Conservation (phyloP, 2,797 vertebrate species). For the Sebastes ruberrimus region DNA sequence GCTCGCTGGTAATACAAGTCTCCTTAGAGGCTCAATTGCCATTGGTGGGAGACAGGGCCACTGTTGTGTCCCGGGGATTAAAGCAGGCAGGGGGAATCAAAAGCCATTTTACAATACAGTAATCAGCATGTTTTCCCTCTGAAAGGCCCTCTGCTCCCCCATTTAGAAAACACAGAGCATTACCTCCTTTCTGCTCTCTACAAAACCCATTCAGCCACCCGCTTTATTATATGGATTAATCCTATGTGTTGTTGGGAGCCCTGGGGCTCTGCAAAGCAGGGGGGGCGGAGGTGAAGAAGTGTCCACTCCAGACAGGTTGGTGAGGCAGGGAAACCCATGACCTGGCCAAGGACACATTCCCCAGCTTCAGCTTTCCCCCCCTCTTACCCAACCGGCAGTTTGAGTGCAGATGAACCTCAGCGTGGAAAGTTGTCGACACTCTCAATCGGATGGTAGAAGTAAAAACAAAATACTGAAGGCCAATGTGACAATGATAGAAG, state of each 20-base stretch:
- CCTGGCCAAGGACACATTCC: constrained; percentile 47
- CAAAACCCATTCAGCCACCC: constrained; percentile 82
- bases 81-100: constrained; percentile 86
- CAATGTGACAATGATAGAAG: not conserved
- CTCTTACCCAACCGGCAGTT: not conserved
- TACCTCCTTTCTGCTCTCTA: constrained; percentile 78
- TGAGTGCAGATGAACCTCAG: not conserved
- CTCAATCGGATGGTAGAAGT: not conserved
- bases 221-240: constrained; percentile 84
- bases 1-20: constrained; percentile 82
- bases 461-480: not conserved
- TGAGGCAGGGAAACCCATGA: constrained; percentile 75
- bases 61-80: constrained; percentile 87
- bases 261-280: constrained; percentile 67
- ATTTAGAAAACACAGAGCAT: constrained; percentile 85
- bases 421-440: not conserved
- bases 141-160: constrained; percentile 82
- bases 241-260: constrained; percentile 73
- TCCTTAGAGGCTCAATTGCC: constrained; percentile 81
- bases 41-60: constrained; percentile 82
- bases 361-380: not conserved
- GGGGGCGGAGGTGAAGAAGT: constrained; percentile 70
- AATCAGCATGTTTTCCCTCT: constrained; percentile 90
- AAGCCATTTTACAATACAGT: constrained; percentile 90
- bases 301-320: constrained; percentile 71